These are phyloP conservation scores for Decapterus maruadsi DNA, from an alignment of 2,797 vertebrate species.

Conservation along the genomic window DNA sequence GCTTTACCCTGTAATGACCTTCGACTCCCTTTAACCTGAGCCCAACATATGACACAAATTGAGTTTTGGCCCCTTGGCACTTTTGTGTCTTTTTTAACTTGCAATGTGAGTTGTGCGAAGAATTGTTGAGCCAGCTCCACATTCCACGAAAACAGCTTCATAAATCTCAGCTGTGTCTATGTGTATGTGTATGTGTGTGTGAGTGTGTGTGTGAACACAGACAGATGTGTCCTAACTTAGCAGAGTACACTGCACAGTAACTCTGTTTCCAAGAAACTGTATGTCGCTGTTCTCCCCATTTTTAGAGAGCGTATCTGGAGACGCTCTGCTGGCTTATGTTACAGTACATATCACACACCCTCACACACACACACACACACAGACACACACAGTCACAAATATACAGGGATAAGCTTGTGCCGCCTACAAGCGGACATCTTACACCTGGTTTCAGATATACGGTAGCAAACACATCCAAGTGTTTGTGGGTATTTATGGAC, in stretches of 20 bases:
- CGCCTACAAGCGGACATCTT: constrained; percentile 56
- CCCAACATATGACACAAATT: constrained; percentile 44
- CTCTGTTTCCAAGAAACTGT: constrained; percentile 75
- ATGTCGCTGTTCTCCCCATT: constrained; percentile 55
- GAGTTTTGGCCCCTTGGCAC: constrained; percentile 32
- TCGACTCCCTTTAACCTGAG: constrained; percentile 22
- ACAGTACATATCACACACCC: constrained; percentile 47
- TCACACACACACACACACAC: constrained; percentile 24
- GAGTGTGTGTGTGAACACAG: constrained; percentile 44
- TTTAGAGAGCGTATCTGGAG: constrained; percentile 68
- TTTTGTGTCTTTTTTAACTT: constrained; percentile 67
- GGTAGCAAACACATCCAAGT: constrained; percentile 47
- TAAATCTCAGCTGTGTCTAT: constrained; percentile 74
- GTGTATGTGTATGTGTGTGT: constrained; percentile 25
- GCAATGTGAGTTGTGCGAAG: constrained; percentile 55
- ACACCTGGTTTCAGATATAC: constrained; percentile 67
- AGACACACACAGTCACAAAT: constrained; percentile 42
- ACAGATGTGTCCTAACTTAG: constrained; percentile 83
- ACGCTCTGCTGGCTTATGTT: constrained; percentile 61
- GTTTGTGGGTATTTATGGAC: constrained; percentile 68
- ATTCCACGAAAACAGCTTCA: constrained; percentile 74
- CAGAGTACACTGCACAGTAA: constrained; percentile 48
- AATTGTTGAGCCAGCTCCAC: constrained; percentile 62
- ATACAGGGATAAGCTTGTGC: constrained; percentile 37
- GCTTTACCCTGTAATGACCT: constrained; percentile 41